These are phyloP conservation scores for Triplophysa bombifrons DNA, from an alignment of 2,797 vertebrate species.

Conservation along the genomic window DNA sequence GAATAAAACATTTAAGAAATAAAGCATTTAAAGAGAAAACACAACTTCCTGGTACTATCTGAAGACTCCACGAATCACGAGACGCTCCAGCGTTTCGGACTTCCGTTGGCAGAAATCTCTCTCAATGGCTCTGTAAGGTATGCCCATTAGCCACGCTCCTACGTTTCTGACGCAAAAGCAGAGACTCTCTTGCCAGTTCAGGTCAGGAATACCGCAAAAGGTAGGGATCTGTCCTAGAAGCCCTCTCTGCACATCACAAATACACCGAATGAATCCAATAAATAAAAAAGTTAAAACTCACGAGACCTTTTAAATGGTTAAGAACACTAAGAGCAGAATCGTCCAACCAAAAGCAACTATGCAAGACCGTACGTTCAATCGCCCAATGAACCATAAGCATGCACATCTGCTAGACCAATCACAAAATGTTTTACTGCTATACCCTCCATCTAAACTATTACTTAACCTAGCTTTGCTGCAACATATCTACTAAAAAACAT, in stretches of 20 bases:
- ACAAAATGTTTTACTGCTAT: constrained; percentile 53
- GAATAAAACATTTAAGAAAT: too few species aligned
- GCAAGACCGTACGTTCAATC: neutral
- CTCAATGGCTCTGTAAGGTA: neutral
- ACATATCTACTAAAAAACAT: constrained; percentile 27
- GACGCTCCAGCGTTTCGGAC: too few species aligned
- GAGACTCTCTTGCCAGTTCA: neutral
- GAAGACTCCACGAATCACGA: too few species aligned
- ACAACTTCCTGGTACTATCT: too few species aligned
- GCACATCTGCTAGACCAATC: constrained; percentile 62
- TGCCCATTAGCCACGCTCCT: neutral
- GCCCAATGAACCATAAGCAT: constrained; percentile 66
- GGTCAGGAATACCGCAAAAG: constrained; percentile 3
- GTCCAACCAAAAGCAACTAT: neutral
- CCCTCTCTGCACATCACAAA: constrained; percentile 19
- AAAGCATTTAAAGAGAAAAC: too few species aligned
- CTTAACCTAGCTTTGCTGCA: constrained; percentile 19
- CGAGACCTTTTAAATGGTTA: neutral
- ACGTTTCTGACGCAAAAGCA: constrained; percentile 24
- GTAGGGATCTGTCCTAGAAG: constrained; percentile 25
- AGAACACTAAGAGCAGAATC: too few species aligned
- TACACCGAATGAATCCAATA: neutral
- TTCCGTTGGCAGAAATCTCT: too few species aligned
- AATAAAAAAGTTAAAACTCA: neutral
- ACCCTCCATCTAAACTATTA: neutral